These are phyloP conservation scores for Hyaena hyaena DNA, from an alignment of 2,113 vertebrate genomes.

Conservation along the genomic window DNA sequence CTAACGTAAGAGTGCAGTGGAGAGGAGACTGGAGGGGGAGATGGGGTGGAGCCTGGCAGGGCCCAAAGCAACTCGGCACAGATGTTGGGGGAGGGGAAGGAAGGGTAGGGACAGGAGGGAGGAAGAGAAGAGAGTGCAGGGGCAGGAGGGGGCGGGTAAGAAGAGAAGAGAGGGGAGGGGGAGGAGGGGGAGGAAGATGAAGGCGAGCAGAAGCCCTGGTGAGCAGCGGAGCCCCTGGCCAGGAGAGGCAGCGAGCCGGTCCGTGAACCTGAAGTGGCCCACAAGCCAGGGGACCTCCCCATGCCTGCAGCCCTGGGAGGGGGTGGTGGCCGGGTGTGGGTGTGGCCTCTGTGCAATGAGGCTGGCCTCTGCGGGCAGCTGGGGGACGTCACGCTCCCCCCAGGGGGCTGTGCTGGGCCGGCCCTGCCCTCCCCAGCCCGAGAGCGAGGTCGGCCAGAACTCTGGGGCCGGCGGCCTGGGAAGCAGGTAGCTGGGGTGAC, in stretches of 20 bases:
- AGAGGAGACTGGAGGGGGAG: background rate
- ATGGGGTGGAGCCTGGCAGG: accelerated
- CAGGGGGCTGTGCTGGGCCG: background rate
- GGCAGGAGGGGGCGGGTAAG: background rate
- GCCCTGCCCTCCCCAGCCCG: too few relatives aligned
- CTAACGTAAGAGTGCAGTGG: accelerated
- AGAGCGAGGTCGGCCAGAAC: background rate
- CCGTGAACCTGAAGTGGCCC: accelerated
- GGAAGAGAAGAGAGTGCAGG: background rate
- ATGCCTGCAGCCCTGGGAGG: too few relatives aligned
- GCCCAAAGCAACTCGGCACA: background rate
- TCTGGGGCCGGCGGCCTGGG: background rate
- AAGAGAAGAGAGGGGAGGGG: background rate
- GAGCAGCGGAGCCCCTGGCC: accelerated
- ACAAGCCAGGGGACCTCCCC: accelerated
- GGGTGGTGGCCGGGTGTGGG: accelerated
- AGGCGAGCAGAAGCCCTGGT: background rate
- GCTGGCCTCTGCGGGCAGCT: too few relatives aligned
- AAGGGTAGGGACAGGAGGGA: background rate
- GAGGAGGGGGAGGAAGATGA: background rate
- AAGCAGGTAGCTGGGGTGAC: accelerated
- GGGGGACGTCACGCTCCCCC: background rate
- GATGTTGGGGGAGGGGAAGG: background rate
- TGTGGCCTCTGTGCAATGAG: background rate
- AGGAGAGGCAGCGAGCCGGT: background rate